These are phyloP conservation scores for Tolmerus cingulatus DNA, from an alignment of 2,888 invertebrate species.

Conservation along the genomic window DNA sequence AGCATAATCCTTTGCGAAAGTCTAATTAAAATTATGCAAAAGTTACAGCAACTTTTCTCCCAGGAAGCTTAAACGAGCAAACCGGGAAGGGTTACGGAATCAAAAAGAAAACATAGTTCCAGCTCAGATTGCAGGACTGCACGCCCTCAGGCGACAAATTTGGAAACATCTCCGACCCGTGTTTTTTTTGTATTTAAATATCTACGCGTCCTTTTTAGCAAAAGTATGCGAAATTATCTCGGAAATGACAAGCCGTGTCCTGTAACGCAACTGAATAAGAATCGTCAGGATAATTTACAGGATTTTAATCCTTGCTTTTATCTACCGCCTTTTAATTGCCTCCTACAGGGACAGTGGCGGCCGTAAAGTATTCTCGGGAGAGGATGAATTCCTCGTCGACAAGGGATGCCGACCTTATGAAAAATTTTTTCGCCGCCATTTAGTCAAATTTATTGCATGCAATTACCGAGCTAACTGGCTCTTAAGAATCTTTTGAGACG, in stretches of 20 bases:
- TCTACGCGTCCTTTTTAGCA: background rate
- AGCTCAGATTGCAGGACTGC: background rate
- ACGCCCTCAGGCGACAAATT: background rate
- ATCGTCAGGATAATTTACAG: background rate
- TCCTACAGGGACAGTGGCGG: background rate
- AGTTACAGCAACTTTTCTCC: constrained; percentile 10
- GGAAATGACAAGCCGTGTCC: background rate
- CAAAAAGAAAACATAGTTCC: background rate
- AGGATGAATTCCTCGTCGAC: background rate
- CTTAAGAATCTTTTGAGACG: constrained; percentile 30
- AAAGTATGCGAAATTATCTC: background rate
- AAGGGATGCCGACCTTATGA: constrained; percentile 16
- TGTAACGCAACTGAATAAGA: background rate
- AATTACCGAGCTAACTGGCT: constrained; percentile 41
- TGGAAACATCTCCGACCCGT: background rate
- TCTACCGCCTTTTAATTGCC: constrained; percentile 20
- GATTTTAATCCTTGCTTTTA: constrained; percentile 21
- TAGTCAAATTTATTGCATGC: constrained; percentile 36
- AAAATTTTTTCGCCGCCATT: constrained; percentile 24
- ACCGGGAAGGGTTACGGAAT: background rate
- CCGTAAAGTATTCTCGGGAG: constrained; percentile 27
- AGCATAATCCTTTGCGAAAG: constrained; percentile 7
- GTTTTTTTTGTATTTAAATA: background rate
- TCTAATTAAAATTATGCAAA: constrained; percentile 24
- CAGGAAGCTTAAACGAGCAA: background rate